Evolutionary conservation across 2,797 vertebrate genomes (phyloP).

Genomic region (Syngnathus rostellatus): DNA sequence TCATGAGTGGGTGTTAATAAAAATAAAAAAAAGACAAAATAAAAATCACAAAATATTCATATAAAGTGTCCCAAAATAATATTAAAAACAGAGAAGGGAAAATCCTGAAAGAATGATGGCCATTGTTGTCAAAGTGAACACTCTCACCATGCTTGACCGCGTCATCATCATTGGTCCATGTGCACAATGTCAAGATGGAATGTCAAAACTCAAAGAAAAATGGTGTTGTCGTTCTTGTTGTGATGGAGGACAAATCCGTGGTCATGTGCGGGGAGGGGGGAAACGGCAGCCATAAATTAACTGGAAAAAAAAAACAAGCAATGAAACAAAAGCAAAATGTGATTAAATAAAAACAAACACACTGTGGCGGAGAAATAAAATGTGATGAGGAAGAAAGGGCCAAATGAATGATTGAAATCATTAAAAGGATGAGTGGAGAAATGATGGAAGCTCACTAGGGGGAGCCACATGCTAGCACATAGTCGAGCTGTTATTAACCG

Average conservation of each 20-base stretch:
- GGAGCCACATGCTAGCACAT: constrained; percentile 1
- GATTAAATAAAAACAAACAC: constrained; percentile 41
- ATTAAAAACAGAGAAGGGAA: constrained; percentile 29
- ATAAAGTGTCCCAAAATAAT: constrained; percentile 40
- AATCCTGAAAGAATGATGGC: constrained; percentile 57
- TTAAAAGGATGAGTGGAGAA: background rate
- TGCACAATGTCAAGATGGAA: constrained; percentile 72
- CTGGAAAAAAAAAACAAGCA: constrained; percentile 71
- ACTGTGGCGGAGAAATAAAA: constrained; percentile 9
- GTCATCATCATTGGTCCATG: constrained; percentile 66
- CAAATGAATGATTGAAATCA: background rate
- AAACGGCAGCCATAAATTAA: constrained; percentile 71
- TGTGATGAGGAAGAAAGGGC: background rate
- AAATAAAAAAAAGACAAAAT: constrained; percentile 34
- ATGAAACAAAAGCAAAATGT: constrained; percentile 57
- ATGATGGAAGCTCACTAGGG: background rate
- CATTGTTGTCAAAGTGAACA: constrained; percentile 37
- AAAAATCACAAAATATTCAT: constrained; percentile 14
- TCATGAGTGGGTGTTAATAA: constrained; percentile 12
- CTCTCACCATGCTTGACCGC: constrained; percentile 44
- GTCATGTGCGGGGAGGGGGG: constrained; percentile 54
- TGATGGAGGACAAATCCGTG: constrained; percentile 69
- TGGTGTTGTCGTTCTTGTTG: constrained; percentile 35
- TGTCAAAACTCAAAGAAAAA: constrained; percentile 40
- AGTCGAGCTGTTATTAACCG: background rate